phyloP scores from a whole-genome alignment of 2,888 invertebrate species.

The Phragmatobia fuliginosa region DNA sequence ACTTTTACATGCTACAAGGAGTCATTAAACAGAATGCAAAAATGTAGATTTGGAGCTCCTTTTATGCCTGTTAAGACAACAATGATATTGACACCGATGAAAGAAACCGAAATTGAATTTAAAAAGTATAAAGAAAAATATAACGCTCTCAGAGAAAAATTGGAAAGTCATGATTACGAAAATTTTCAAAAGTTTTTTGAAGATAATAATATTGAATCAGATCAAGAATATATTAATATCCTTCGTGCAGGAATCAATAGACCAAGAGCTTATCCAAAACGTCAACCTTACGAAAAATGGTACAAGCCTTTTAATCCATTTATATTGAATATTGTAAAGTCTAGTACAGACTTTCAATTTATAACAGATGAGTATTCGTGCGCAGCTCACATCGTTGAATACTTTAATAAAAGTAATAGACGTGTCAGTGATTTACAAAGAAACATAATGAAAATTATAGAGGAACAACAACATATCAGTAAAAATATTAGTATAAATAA shows the following conservation, averaged over 20 bases:
- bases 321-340: conserved; percentile 51
- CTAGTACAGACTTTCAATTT: conserved; percentile 63
- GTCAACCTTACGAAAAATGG: conserved; percentile 55
- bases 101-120: conserved; percentile 25
- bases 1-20: conserved; percentile 56
- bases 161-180: conserved; percentile 47
- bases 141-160: conserved; percentile 32
- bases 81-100: conserved; percentile 36
- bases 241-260: conserved; percentile 41
- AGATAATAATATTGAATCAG: conserved; percentile 49
- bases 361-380: conserved; percentile 70
- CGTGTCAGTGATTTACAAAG: conserved; percentile 63
- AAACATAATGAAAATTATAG: conserved; percentile 55
- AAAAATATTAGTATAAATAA: conserved; percentile 43
- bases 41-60: conserved; percentile 58
- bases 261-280: conserved; percentile 49
- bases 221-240: conserved; percentile 34
- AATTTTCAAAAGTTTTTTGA: conserved; percentile 44
- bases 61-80: conserved; percentile 54
- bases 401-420: conserved; percentile 64
- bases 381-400: conserved; percentile 67
- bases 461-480: conserved; percentile 47
- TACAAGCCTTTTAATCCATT: conserved; percentile 64
- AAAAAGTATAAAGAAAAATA: conserved; percentile 21
- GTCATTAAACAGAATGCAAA: conserved; percentile 38